These are phyloP conservation scores for Schrankia costaestrigalis DNA, from an alignment of 2,888 invertebrate genomes.

Conservation along the genomic window DNA sequence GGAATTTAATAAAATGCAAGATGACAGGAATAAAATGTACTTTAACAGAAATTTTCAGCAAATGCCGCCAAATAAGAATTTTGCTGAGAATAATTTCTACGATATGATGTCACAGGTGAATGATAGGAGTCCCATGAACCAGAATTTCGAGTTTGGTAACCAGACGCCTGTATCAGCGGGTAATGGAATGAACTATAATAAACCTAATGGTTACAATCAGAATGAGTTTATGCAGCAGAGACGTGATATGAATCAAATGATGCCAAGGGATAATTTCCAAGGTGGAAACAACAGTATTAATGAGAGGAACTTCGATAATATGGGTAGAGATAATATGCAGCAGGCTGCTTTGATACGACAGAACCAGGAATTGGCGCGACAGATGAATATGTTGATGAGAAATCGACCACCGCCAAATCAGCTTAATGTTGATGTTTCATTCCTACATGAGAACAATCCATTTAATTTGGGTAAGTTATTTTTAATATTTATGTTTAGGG, in stretches of 20 bases:
- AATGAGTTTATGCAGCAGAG: constrained; percentile 62
- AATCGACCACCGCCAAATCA: constrained; percentile 67
- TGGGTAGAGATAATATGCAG: constrained; percentile 53
- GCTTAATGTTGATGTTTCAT: constrained; percentile 70
- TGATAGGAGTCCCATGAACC: constrained; percentile 52
- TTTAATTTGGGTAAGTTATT: constrained; percentile 64
- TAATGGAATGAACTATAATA: constrained; percentile 49
- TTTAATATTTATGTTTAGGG: not conserved
- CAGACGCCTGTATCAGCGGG: constrained; percentile 47
- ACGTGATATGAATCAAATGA: constrained; percentile 56
- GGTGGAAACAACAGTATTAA: constrained; percentile 42
- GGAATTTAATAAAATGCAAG: constrained; percentile 46
- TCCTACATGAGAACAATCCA: constrained; percentile 66
- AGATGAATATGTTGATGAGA: constrained; percentile 68
- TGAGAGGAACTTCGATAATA: constrained; percentile 58
- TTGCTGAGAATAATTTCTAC: constrained; percentile 56
- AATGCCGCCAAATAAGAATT: constrained; percentile 52
- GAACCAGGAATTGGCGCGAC: constrained; percentile 67
- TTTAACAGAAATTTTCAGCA: constrained; percentile 57
- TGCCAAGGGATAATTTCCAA: constrained; percentile 53
- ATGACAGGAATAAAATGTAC: constrained; percentile 61
- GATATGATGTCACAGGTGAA: constrained; percentile 59
- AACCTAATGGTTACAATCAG: constrained; percentile 64
- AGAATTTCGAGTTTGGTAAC: constrained; percentile 59
- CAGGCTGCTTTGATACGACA: constrained; percentile 61